Evolutionary conservation across 92 coral and sea anemone genomes (phyloP), one percentile per base, ranked within the genome.

Genomic region (Porites divaricata): DNA sequence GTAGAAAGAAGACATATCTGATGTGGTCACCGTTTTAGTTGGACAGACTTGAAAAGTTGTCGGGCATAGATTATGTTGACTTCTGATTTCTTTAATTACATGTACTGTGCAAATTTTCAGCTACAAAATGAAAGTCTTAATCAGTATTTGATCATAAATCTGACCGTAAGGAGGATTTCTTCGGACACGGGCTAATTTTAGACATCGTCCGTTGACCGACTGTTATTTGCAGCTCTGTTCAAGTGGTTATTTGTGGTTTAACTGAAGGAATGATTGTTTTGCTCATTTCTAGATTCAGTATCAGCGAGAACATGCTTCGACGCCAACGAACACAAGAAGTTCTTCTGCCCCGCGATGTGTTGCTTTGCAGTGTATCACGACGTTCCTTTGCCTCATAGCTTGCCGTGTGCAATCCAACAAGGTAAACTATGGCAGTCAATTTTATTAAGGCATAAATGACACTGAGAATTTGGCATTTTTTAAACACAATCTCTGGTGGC

Each of bases 311-410:
- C 25, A 35, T 88, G 84, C 24, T 72, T 57, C 48, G 78, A 75
- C 25, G 81, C 85, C 19, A 66, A 81, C 73, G 88, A 88, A 41
- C 76, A 76, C 58, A 57, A 79, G 70, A 78, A 66, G 26, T 72
- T 25, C 25, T 88, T 88, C 62, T 88, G 88, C 71, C 79, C 91
- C 57, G 91, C 86, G 23, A 23, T 84, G 65, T 76, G 88, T 41
- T 76, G 88, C 54, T 88, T 88, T 78, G 85, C 77, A 4, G 85
- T 88, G 14, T 85, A 88, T 54, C 91, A 88, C 28, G 83, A 74
- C 25, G 74, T 88, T 14, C 88, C 91, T 23, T 65, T 88, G 22
- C 91, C 88, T 8, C 53, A 65, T 67, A 35, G 70, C 13, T 64
- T 88, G 49, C 85, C 88, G 14, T 20, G 74, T 61, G 62, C 50